Conservation (phyloP, 2,888 invertebrate genomes). For the Chloroclysta siterata region DNA sequence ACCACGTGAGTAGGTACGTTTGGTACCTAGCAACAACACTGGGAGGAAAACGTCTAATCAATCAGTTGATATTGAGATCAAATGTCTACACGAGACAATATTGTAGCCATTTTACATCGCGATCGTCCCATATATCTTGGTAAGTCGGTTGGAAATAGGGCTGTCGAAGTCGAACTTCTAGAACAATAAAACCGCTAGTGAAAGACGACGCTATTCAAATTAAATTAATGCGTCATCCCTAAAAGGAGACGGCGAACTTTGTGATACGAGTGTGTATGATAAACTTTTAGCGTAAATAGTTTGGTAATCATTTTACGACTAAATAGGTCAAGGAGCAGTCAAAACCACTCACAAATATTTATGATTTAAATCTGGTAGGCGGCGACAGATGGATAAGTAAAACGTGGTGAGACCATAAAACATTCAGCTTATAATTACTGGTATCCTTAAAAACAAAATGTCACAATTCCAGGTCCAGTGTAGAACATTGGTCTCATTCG, state of each 20-base stretch:
- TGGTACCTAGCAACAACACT: slow-evolving; percentile 18
- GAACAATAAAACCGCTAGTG: background rate
- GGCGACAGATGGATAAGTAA: too few relatives aligned
- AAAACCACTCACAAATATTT: too few relatives aligned
- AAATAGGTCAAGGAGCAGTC: too few relatives aligned
- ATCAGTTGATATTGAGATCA: slow-evolving; percentile 42
- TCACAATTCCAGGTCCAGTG: too few relatives aligned
- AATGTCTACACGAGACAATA: slow-evolving; percentile 42
- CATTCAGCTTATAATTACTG: too few relatives aligned
- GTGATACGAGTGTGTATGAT: too few relatives aligned
- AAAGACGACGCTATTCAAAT: background rate
- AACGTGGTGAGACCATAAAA: too few relatives aligned
- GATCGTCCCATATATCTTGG: slow-evolving; percentile 37
- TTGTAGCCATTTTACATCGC: slow-evolving; percentile 42
- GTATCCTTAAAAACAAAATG: too few relatives aligned
- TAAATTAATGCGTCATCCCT: background rate
- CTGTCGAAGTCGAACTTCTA: background rate
- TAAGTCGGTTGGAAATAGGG: slow-evolving; percentile 16
- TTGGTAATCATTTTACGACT: too few relatives aligned
- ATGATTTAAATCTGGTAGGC: too few relatives aligned
- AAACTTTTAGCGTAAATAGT: too few relatives aligned
- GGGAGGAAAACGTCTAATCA: slow-evolving; percentile 39
- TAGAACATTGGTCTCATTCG: too few relatives aligned
- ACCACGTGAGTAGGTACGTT: background rate
- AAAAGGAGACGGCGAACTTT: background rate